Base-by-base conservation (phyloP, 2,888 invertebrate species). In the Athripsodes cinereus region DNA sequence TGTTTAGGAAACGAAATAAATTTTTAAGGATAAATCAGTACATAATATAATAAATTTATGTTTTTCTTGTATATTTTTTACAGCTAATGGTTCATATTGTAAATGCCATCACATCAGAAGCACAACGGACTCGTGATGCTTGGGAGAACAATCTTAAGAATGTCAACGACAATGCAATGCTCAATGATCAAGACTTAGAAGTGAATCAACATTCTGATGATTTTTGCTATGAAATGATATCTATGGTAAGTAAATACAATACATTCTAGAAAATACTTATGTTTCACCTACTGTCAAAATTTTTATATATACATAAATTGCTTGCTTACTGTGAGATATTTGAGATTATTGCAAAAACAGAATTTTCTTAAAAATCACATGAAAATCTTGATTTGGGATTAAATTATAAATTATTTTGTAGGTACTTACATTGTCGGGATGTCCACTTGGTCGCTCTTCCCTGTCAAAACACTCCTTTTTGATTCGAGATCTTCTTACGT, bases 211-310 rank as follows among this genome's bases (percentile, higher is more conserved):
- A 72, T 71, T 59, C 76, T 80, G 96, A 97, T 72, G 93, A 93
- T n/a, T 97, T 96, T 72, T 96, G 96, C 75, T 97, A 96, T 70
- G 96, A 97, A 79, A 93, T 97, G 92, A 76, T 97, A 20, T 95
- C 95, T 2, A 89, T 96, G 89, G 96, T 83, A 20, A 57, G 48
- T 55, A 26, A 6, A 26, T n/a, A n/a, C n/a, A n/a, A n/a, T n/a
- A n/a, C n/a, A n/a, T n/a, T n/a, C n/a, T n/a, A n/a, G n/a, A n/a
- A n/a, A n/a, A n/a, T n/a, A n/a, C n/a, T n/a, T n/a, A n/a, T n/a
- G n/a, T n/a, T n/a, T n/a, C n/a, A n/a, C n/a, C n/a, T n/a, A n/a
- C n/a, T n/a, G n/a, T n/a, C n/a, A n/a, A n/a, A n/a, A n/a, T n/a
- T n/a, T n/a, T n/a, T n/a, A n/a, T n/a, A n/a, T n/a, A n/a, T n/a